phyloP scores from a whole-genome alignment of 2,797 vertebrate species.

The Distichodus sexfasciatus region DNA sequence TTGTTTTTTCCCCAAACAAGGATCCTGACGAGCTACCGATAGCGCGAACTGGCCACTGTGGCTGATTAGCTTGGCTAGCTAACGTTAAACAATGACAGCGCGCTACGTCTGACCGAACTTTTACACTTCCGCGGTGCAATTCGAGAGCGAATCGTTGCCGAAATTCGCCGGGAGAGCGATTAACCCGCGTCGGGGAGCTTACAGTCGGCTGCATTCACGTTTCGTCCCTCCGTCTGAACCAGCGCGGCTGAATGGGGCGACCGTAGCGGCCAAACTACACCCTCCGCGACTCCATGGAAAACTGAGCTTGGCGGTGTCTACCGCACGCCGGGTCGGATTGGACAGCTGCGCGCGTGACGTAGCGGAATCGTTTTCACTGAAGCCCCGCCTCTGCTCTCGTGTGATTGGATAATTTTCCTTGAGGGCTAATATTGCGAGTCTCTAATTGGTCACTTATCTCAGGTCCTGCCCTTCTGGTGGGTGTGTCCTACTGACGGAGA shows the following conservation, averaged over 20 bases:
- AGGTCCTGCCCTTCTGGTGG: background rate
- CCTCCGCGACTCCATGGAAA: slow-evolving; percentile 65
- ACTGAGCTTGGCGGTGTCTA: slow-evolving; percentile 84
- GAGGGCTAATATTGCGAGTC: background rate
- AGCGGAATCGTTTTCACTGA: background rate
- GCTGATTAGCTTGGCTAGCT: background rate
- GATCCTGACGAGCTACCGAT: background rate
- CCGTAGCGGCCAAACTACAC: slow-evolving; percentile 45
- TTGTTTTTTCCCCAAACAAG: background rate
- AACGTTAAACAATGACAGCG: background rate
- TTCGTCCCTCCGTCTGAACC: slow-evolving; percentile 28
- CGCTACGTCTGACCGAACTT: background rate
- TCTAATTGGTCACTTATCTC: slow-evolving; percentile 31
- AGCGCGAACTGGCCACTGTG: slow-evolving; percentile 1
- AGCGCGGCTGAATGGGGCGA: slow-evolving; percentile 28
- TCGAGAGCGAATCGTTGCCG: background rate
- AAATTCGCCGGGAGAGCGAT: too few relatives aligned
- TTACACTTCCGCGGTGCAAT: background rate
- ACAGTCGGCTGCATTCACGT: slow-evolving; percentile 41
- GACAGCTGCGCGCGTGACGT: slow-evolving; percentile 58
- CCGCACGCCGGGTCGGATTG: slow-evolving; percentile 64
- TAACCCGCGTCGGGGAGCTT: slow-evolving; percentile 4
- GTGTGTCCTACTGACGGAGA: background rate
- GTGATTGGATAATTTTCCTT: slow-evolving; percentile 10
- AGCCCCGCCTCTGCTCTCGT: background rate